Evolutionary conservation across 53 echinoderm and acorn worm species (phyloP).

Genomic region (Stichopus horrens): DNA sequence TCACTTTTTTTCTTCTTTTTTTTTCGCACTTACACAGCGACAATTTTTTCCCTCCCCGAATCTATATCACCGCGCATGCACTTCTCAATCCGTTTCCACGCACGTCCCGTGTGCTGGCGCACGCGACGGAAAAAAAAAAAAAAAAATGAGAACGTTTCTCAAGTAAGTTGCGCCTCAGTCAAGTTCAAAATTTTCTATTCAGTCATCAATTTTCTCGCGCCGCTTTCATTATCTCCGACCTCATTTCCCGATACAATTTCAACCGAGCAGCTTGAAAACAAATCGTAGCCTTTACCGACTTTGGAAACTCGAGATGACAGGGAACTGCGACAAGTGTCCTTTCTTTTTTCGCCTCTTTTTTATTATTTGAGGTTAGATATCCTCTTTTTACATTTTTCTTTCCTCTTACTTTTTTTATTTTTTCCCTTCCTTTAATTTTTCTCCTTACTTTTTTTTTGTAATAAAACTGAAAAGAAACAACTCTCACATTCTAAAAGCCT

Average conservation of each 20-base stretch:
- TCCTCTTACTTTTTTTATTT: background rate
- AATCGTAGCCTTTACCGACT: background rate
- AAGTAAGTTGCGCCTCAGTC: background rate
- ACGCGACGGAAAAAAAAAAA: background rate
- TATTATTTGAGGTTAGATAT: background rate
- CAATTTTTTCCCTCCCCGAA: too few species aligned
- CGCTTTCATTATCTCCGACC: slow-evolving; percentile 32
- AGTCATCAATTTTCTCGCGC: background rate
- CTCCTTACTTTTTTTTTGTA: background rate
- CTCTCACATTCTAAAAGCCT: slow-evolving; percentile 24
- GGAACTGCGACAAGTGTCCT: background rate
- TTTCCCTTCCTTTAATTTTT: background rate
- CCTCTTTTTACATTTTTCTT: background rate
- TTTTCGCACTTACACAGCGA: too few species aligned
- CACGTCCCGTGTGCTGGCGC: background rate
- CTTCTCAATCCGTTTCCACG: background rate
- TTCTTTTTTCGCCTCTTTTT: background rate
- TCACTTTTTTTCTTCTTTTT: too few species aligned
- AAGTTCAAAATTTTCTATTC: slow-evolving; percentile 18
- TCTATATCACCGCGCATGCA: too few species aligned
- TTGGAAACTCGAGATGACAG: slow-evolving; percentile 1
- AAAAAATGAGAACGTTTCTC: background rate
- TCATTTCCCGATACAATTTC: slow-evolving; percentile 37
- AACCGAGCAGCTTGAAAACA: slow-evolving; percentile 12
- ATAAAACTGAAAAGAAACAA: slow-evolving; percentile 33